Evolutionary conservation across 1,140 invertebrate species (phyloP).

Genomic region (Babylonia areolata): DNA sequence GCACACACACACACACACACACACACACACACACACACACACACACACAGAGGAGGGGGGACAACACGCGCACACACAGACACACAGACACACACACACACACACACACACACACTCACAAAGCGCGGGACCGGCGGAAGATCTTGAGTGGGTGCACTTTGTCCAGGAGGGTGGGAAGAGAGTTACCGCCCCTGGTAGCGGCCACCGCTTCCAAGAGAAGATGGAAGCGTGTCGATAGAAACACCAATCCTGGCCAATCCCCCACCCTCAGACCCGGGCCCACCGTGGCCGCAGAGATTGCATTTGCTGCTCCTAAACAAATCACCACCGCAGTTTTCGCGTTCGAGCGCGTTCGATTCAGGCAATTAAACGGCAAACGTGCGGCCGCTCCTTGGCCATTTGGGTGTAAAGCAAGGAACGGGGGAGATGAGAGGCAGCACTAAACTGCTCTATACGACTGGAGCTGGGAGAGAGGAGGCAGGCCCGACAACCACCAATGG

Average conservation of each 20-base stretch:
- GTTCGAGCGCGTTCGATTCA: constrained; percentile 30
- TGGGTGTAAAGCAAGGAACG: background rate
- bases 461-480: no score
- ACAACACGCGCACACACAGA: background rate
- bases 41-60: background rate
- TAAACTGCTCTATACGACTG: no score
- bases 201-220: no score
- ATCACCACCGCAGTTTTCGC: constrained; percentile 27
- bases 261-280: background rate
- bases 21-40: background rate
- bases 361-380: constrained; percentile 25
- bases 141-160: no score
- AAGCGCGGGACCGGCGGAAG: no score
- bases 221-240: no score
- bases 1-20: constrained; percentile 8
- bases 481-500: no score
- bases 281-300: background rate
- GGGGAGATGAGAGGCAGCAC: background rate
- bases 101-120: background rate
- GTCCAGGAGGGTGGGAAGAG: no score
- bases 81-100: background rate
- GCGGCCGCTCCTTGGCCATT: background rate
- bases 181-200: no score
- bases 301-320: constrained; percentile 33
- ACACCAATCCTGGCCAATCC: no score